Conservation (phyloP, 2,113 vertebrate genomes). For the Dryoscopus gambensis region DNA sequence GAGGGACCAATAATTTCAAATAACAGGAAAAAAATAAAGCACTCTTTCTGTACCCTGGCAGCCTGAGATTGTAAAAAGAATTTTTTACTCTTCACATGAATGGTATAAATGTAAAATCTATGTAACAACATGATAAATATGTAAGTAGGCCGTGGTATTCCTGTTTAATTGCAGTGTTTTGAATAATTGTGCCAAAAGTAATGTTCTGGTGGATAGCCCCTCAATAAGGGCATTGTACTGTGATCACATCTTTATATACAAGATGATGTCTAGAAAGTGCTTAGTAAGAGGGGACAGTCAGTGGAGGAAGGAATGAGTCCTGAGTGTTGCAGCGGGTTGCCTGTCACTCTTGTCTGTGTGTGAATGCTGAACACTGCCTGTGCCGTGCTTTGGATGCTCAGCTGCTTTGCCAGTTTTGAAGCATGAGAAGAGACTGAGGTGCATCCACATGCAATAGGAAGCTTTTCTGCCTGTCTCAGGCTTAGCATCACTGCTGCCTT, state of each 20-base stretch:
- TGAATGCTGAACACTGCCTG: not conserved
- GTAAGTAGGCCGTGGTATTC: not conserved
- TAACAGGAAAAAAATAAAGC: fast-evolving
- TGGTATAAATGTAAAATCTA: not conserved
- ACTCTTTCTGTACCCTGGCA: not conserved
- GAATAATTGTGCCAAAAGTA: not conserved
- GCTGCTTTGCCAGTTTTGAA: not conserved
- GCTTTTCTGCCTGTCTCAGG: not conserved
- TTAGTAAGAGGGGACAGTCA: not conserved
- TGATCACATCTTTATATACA: not conserved
- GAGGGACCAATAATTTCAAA: not conserved
- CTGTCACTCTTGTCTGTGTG: not conserved
- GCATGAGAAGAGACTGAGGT: not conserved
- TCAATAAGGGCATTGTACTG: not conserved
- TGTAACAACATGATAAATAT: not conserved
- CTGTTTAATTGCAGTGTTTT: not conserved
- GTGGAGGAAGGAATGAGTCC: not conserved
- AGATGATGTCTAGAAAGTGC: not conserved
- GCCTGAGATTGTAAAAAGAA: not conserved
- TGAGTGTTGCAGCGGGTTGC: not conserved
- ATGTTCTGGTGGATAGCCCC: not conserved
- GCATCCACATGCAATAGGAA: not conserved
- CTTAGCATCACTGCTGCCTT: not conserved
- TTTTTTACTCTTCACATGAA: not conserved
- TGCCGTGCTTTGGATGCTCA: not conserved